Evolutionary conservation across 2,888 invertebrate genomes (phyloP).

Genomic region (Melipona beecheii): DNA sequence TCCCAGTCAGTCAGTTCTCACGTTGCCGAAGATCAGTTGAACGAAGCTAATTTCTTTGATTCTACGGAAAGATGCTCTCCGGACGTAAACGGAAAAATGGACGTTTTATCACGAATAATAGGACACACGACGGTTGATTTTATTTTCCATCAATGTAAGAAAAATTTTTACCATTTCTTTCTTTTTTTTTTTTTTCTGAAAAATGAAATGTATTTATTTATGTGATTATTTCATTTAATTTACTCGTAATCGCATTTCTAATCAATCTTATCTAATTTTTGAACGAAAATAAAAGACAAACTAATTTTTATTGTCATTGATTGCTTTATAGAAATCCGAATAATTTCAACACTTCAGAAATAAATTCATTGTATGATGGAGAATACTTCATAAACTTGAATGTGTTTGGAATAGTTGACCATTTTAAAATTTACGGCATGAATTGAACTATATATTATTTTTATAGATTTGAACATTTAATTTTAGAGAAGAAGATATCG

Average conservation of each 20-base stretch:
- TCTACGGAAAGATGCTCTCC: slow-evolving; percentile 15
- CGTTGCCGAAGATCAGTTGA: slow-evolving; percentile 29
- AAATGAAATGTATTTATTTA: too few relatives aligned
- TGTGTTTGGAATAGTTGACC: neutral
- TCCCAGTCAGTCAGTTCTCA: slow-evolving; percentile 55
- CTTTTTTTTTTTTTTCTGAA: neutral
- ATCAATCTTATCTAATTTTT: too few relatives aligned
- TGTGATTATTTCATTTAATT: neutral
- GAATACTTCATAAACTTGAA: too few relatives aligned
- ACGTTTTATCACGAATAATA: slow-evolving; percentile 4
- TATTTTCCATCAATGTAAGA: slow-evolving; percentile 33
- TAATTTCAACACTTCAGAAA: neutral
- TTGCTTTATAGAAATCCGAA: too few relatives aligned
- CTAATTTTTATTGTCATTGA: neutral
- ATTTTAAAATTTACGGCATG: neutral
- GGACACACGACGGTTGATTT: neutral
- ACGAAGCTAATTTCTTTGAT: slow-evolving; percentile 3
- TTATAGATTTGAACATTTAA: neutral
- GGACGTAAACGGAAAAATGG: slow-evolving; percentile 47
- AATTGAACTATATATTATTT: neutral
- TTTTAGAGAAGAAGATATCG: too few relatives aligned
- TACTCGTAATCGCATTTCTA: neutral
- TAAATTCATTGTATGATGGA: neutral
- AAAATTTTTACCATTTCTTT: neutral
- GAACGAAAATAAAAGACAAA: neutral